These are phyloP conservation scores for Dione juno DNA, from an alignment of 2,888 invertebrate species.

Conservation along the genomic window DNA sequence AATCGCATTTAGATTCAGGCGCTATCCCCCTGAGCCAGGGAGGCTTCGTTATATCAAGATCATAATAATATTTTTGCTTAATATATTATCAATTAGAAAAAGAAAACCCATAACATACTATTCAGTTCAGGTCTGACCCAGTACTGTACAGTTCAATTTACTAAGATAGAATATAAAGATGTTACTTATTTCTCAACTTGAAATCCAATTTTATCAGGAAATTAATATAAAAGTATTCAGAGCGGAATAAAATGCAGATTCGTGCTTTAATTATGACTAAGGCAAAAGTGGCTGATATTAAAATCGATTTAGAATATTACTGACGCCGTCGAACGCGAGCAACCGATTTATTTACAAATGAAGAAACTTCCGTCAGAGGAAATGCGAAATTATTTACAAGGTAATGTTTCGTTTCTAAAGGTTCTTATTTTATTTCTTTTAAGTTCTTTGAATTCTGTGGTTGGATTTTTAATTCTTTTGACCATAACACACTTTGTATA, in stretches of 20 bases:
- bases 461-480: no score
- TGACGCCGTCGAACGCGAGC: constrained; percentile 33
- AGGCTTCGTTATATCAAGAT: no score
- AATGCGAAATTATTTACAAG: constrained; percentile 35
- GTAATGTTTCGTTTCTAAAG: constrained; percentile 13
- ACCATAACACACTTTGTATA: no score
- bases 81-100: no score
- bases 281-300: constrained; percentile 40
- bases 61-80: no score
- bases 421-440: background rate
- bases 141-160: background rate
- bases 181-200: background rate
- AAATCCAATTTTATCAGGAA: constrained; percentile 28
- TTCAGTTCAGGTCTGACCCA: no score
- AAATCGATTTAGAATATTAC: constrained; percentile 44
- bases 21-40: no score
- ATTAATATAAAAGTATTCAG: constrained; percentile 35
- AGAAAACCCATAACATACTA: no score
- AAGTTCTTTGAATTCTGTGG: background rate
- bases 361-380: constrained; percentile 33
- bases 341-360: constrained; percentile 42
- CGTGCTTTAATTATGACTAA: constrained; percentile 38
- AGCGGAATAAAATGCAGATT: constrained; percentile 40
- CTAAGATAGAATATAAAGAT: background rate
- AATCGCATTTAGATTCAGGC: no score